These are phyloP conservation scores for Eucera pruinosa DNA, from an alignment of 2,888 invertebrate genomes.

Conservation along the genomic window DNA sequence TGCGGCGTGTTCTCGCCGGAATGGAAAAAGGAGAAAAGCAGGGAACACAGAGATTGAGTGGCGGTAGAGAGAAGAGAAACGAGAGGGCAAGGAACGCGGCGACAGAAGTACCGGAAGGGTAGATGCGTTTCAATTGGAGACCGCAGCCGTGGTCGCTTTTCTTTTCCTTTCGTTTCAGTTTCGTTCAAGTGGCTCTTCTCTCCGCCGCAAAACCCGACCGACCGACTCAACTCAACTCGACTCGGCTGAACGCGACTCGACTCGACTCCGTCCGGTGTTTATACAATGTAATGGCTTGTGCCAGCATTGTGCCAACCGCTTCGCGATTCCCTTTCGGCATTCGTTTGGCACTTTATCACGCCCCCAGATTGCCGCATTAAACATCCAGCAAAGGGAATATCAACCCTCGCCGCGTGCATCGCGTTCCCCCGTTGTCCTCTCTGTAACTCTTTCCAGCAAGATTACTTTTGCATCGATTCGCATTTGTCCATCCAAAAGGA, in stretches of 20 bases:
- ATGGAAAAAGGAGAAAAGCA: conserved; percentile 41
- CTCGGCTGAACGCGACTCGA: too few relatives aligned
- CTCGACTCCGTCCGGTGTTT: conserved; percentile 78
- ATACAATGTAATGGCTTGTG: conserved; percentile 80
- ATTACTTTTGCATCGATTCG: conserved; percentile 6
- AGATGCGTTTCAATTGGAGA: conserved; percentile 62
- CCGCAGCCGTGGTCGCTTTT: conserved; percentile 30
- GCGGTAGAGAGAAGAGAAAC: background rate
- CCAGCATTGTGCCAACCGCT: conserved; percentile 73
- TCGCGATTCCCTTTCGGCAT: conserved; percentile 82
- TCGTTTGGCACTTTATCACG: conserved; percentile 83
- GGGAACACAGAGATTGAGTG: conserved; percentile 24
- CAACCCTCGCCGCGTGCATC: conserved; percentile 66
- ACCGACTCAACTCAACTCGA: too few relatives aligned
- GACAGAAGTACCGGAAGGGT: conserved; percentile 62
- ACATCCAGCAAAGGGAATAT: conserved; percentile 83
- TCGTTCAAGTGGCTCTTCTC: conserved; percentile 62
- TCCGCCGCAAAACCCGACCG: conserved; percentile 43
- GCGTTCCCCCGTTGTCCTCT: background rate
- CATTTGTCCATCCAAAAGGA: background rate
- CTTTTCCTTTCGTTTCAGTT: conserved; percentile 68
- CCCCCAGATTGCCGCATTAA: conserved; percentile 84
- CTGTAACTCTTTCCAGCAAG: conserved; percentile 23
- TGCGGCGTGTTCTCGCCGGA: conserved; percentile 32
- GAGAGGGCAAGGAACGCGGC: background rate